Evolutionary conservation across 1,140 invertebrate genomes (phyloP), one percentile per base, ranked within the genome.

Genomic region (Zophobas morio): DNA sequence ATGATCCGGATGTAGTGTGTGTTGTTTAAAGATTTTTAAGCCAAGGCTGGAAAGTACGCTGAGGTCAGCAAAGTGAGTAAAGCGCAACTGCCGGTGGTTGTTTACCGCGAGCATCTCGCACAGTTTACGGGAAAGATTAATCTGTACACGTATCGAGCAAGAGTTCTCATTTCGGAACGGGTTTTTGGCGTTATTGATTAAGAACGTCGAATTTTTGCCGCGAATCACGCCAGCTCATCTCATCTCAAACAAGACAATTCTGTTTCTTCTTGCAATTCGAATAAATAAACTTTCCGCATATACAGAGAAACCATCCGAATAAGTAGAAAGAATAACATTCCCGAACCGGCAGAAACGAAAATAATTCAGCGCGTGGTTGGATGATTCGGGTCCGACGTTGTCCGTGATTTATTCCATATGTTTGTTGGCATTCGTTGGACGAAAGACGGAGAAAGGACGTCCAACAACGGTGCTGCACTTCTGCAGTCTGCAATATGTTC

Each of bases 401-500:
- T 77, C 73, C 32, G 54, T 77, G 76, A 77, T 77, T 77, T 77
- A 77, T 77, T 72, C 70, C 53, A 66, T 66, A 66, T 60, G 70
- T 42, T 63, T 49, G 70, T 60, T 77, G 76, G 76, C 76, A 77
- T 77, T 77, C 63, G 53, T 77, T 51, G 51, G 75, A 71, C 63
- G 37, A 60, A 46, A 77, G 76, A 63, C 42, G 56, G 73, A 60
- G 53, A 77, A 57, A 72, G 54, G 56, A 63, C 53, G 47, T 77
- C 70, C 56, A 60, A 39, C 56, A 36, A 63, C 57, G 20, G 60
- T 66, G 37, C 60, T 66, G 60, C 37, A 66, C 60, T 66, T 77
- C 46, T 71, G 76, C 74, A 79, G 78, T 79, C 74, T 76, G 74
- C 78, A 76, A 79, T 76, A 76, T 73, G 63, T 79, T 79, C 78